Evolutionary conservation across 2,888 invertebrate species (phyloP).

Genomic region (Torymus aiolomorphi): DNA sequence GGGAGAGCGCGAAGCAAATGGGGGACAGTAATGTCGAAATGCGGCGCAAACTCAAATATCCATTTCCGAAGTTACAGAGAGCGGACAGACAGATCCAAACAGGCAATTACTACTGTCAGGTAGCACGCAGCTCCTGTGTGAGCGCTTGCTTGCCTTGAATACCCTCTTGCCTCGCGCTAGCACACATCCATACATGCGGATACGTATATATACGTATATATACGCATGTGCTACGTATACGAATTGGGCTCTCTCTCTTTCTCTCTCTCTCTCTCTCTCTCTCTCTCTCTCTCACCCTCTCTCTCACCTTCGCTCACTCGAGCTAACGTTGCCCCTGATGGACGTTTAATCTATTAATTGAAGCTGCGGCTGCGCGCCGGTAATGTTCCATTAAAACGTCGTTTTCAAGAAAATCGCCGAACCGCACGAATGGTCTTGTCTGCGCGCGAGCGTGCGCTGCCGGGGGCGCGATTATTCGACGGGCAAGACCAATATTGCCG

Average conservation of each 20-base stretch:
- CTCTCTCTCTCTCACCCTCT: neutral
- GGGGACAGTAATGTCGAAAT: constrained; percentile 8
- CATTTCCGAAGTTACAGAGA: constrained; percentile 54
- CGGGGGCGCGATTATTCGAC: constrained; percentile 4
- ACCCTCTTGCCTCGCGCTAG: constrained; percentile 4
- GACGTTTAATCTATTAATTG: constrained; percentile 61
- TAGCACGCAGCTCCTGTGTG: constrained; percentile 25
- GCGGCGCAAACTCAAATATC: constrained; percentile 47
- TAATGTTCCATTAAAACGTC: constrained; percentile 49
- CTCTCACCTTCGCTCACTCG: neutral
- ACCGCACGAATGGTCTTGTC: constrained; percentile 13
- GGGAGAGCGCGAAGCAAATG: neutral
- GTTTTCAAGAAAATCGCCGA: constrained; percentile 49
- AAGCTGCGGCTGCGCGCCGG: constrained; percentile 22
- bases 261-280: neutral
- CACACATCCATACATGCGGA: too few relatives aligned
- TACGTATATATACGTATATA: neutral
- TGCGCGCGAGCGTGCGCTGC: too few relatives aligned
- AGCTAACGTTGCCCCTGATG: constrained; percentile 23
- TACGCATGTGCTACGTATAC: constrained; percentile 11
- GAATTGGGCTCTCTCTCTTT: too few relatives aligned
- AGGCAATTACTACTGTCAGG: constrained; percentile 62
- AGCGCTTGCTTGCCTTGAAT: constrained; percentile 13
- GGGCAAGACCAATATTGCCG: neutral
- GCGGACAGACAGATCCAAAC: constrained; percentile 58